Evolutionary conservation across 2,113 vertebrate species (phyloP), one percentile per base, ranked within the genome.

Genomic region (Delphinapterus leucas): DNA sequence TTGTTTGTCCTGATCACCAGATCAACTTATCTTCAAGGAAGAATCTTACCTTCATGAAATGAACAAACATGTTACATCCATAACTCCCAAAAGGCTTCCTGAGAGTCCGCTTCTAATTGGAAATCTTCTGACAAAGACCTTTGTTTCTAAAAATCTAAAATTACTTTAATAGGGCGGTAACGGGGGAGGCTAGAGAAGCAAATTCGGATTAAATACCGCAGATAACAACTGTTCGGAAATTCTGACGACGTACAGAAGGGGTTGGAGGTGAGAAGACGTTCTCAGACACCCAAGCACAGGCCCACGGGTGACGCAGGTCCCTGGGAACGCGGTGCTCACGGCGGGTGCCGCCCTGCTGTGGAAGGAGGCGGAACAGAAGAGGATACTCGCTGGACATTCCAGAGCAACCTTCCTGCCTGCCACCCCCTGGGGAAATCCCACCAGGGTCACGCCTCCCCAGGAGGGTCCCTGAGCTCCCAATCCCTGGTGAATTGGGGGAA

Each of bases 71-170:
- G 44, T 53, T 77, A 67, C 20, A 68, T 53, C 70, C 60, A 12
- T 38, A 71, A 80, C 79, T 80, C 68, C 68, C 94, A 14, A 28
- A 90, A 83, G 41, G 31, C 13, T 92, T 10, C 55, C 60, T 31
- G 53, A 60, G 55, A 58, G 86, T 15, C 23, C 36, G 26, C 47
- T 53, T 63, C 71, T 96, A 85, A 88, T 6, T 83, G 70, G 60
- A 70, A 91, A 85, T 49, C 31, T 44, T 96, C 80, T 65, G 80
- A 84, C 97, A 97, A 90, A 77, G 65, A 68, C 12, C 31, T 88
- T 63, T 91, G 84, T 81, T 90, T 90, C 89, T 79, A 86, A 93
- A 84, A 36, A 71, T 26, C 68, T 90, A 85, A 70, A 86, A 90
- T 84, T 83, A 93, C 61, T 55, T 93, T 90, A 94, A 87, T 47